Conservation (phyloP, 2,113 vertebrate species). For the Trogon melanurus region DNA sequence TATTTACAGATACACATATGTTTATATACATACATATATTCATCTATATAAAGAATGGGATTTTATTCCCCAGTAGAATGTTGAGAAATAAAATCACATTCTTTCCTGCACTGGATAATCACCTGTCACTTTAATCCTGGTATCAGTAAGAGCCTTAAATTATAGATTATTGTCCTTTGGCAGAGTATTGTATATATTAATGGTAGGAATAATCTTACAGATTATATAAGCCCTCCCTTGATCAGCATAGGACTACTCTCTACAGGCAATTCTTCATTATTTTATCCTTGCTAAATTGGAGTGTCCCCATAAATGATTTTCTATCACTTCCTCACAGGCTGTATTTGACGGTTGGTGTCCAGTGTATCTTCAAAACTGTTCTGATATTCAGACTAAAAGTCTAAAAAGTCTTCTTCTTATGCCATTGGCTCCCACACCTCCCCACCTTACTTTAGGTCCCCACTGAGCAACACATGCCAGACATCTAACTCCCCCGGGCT, state of each 20-base stretch:
- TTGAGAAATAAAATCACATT: not conserved
- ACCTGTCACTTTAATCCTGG: slow-evolving; percentile 30
- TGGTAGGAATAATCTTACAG: slow-evolving; percentile 14
- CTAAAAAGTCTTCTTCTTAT: not conserved
- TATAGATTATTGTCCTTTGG: slow-evolving; percentile 17
- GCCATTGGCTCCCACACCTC: not conserved
- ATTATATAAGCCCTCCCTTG: not conserved
- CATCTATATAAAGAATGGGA: not conserved
- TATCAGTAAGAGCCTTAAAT: slow-evolving; percentile 37
- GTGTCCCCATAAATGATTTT: not conserved
- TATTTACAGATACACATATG: not conserved
- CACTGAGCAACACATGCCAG: not conserved
- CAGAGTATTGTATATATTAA: slow-evolving; percentile 6
- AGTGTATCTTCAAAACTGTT: not conserved
- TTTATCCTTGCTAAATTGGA: not conserved
- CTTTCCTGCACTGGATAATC: not conserved
- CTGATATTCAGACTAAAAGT: not conserved
- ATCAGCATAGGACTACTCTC: not conserved
- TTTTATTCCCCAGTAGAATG: not conserved
- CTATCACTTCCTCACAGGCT: not conserved
- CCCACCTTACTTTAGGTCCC: not conserved
- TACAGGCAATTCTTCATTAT: not conserved
- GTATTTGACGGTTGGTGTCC: not conserved
- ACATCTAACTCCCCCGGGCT: not conserved
- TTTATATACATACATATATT: not conserved